Base-by-base conservation (phyloP, 2,797 vertebrate genomes). In the Myotis myotis region DNA sequence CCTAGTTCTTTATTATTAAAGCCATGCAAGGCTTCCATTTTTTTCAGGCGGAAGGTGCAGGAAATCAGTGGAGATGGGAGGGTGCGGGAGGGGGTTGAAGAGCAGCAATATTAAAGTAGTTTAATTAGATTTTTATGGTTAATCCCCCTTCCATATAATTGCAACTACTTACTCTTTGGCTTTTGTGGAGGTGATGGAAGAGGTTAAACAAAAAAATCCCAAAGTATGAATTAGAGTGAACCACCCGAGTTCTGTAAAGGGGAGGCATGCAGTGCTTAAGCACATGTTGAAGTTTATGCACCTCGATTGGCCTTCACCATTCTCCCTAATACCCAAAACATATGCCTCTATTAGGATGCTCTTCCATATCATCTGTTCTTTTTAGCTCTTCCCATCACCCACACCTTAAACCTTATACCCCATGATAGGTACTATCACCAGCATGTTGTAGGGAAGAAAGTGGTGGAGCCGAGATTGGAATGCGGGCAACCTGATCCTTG, bases 151-250 rank as follows among this genome's bases (percentile, higher is more conserved):
- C 4, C 57, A 84, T 66, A 60, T 80, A 72, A 83, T 2, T 60
- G 5, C 49, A 66, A 36, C 33, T 78, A 71, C 49, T 41, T 72
- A 71, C 66, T 33, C 44, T 51, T 47, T 66, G 64, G 20, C 38
- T 85, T 89, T 74, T 41, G 57, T 51, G 49, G 64, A n/a, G 19
- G n/a, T 66, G 71, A 82, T 8, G 2, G n/a, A 93, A 71, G 8
- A 91, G 25, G 3, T 89, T 89, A 87, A 33, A 79, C 47, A 94
- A 85, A 51, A 86, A 92, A 92, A 72, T 30, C 7, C 9, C 44
- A 9, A 74, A 78, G 66, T 51, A 60, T 44, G 13, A 84, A 68
- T 70, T 2, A 68, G 41, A 82, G 60, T 23, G 13, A 88, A 83
- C 41, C 71, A 64, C 22, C 81, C 11, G 57, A 91, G 71, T 79